phyloP scores from a whole-genome alignment of 2,113 vertebrate species.

The Spilogale gracilis region DNA sequence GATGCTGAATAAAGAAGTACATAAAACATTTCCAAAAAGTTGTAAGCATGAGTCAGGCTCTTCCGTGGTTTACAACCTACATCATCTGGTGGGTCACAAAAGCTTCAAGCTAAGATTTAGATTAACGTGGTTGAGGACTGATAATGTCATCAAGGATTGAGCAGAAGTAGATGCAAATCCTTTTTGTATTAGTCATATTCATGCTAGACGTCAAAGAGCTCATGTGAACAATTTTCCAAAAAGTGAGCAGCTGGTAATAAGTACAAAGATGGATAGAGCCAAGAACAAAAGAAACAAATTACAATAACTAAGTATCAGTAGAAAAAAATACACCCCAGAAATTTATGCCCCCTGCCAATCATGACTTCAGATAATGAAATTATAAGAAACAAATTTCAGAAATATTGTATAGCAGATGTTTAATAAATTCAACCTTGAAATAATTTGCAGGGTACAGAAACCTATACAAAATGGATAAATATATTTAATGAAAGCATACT shows the following conservation, averaged over 20 bases:
- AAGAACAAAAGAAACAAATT: neutral
- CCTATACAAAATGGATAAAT: neutral
- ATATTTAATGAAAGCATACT: neutral
- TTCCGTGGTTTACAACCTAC: neutral
- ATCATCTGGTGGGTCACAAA: neutral
- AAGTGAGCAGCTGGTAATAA: neutral
- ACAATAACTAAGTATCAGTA: neutral
- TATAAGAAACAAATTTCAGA: neutral
- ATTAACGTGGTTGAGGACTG: neutral
- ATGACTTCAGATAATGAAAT: neutral
- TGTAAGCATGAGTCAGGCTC: neutral
- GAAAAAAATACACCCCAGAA: neutral
- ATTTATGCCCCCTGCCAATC: neutral
- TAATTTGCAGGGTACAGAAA: neutral
- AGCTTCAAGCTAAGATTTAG: neutral
- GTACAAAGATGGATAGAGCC: neutral
- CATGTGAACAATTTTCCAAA: neutral
- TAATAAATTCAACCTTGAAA: neutral
- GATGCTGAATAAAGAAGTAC: neutral
- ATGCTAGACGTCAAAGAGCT: neutral
- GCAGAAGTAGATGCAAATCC: neutral
- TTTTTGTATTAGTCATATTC: neutral
- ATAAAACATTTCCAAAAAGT: neutral
- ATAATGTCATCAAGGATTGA: neutral
- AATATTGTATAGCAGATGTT: neutral